These are phyloP conservation scores for Pseudomyrmex flavicornis DNA, from an alignment of 1,140 invertebrate genomes.

Conservation along the genomic window DNA sequence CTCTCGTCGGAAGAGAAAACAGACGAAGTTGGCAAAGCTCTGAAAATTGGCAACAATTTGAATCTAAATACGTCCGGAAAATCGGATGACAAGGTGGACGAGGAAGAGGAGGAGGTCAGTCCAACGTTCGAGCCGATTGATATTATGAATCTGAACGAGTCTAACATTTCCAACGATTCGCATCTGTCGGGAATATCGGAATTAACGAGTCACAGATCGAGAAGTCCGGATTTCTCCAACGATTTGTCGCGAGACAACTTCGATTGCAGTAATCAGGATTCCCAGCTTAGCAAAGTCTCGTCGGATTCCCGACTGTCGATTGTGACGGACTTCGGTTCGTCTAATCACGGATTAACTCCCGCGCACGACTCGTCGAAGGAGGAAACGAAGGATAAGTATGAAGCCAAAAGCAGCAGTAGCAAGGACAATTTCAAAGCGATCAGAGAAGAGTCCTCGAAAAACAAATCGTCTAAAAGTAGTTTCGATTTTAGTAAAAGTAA, in stretches of 20 bases:
- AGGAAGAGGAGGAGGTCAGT: slow-evolving; percentile 88
- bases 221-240: slow-evolving; percentile 80
- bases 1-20: slow-evolving; percentile 59
- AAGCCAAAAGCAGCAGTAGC: slow-evolving; percentile 63
- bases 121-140: slow-evolving; percentile 89
- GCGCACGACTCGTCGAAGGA: slow-evolving; percentile 79
- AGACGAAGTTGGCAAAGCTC: slow-evolving; percentile 42
- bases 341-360: slow-evolving; percentile 82
- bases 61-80: slow-evolving; percentile 81
- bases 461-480: slow-evolving; percentile 83
- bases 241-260: slow-evolving; percentile 81
- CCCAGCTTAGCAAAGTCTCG: slow-evolving; percentile 87
- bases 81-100: slow-evolving; percentile 85
- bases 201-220: slow-evolving; percentile 85
- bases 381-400: slow-evolving; percentile 82
- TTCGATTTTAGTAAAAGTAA: slow-evolving; percentile 79
- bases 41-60: slow-evolving; percentile 63
- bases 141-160: slow-evolving; percentile 83
- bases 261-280: slow-evolving; percentile 85
- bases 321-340: slow-evolving; percentile 84
- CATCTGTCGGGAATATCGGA: slow-evolving; percentile 87
- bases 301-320: slow-evolving; percentile 87
- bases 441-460: slow-evolving; percentile 76
- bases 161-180: slow-evolving; percentile 85
- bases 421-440: slow-evolving; percentile 79